Percentiles rank a stretch among this genome's conserved stretches.
Evolutionary conservation across 2,888 invertebrate genomes (phyloP).

Genomic region (Dione juno): DNA sequence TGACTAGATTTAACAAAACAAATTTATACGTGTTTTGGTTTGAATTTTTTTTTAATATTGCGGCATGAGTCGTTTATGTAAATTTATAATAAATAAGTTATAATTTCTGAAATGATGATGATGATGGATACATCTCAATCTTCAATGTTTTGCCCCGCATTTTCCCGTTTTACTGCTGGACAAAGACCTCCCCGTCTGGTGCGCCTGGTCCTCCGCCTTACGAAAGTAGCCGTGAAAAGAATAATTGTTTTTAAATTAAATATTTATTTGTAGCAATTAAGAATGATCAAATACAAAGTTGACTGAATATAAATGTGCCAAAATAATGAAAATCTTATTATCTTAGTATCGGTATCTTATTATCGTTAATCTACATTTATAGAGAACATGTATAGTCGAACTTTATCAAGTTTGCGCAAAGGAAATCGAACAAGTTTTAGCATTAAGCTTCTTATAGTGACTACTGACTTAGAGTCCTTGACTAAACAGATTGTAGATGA

Average conservation of each 20-base stretch:
- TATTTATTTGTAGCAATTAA: too few species aligned
- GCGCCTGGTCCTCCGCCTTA: too few species aligned
- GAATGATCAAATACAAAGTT: too few species aligned
- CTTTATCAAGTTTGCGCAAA: not conserved
- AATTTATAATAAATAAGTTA: not conserved
- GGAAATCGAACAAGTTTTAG: slow-evolving; percentile 13
- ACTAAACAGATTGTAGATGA: not conserved
- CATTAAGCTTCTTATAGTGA: slow-evolving; percentile 3
- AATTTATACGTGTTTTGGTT: slow-evolving; percentile 22
- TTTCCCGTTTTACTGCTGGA: too few species aligned
- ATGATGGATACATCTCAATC: too few species aligned
- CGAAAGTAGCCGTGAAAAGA: too few species aligned
- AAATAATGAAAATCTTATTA: not conserved
- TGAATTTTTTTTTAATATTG: not conserved
- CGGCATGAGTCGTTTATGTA: not conserved
- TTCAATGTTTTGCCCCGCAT: too few species aligned
- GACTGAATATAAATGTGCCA: not conserved
- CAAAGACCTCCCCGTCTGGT: too few species aligned
- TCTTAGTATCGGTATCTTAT: too few species aligned
- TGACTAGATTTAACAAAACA: slow-evolving; percentile 20
- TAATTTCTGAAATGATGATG: too few species aligned
- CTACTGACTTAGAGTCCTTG: slow-evolving; percentile 8
- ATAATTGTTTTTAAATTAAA: too few species aligned
- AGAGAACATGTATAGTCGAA: not conserved
- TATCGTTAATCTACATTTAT: not conserved